These are phyloP conservation scores for Leuciscus idus DNA, from an alignment of 2,113 vertebrate species.

Conservation along the genomic window DNA sequence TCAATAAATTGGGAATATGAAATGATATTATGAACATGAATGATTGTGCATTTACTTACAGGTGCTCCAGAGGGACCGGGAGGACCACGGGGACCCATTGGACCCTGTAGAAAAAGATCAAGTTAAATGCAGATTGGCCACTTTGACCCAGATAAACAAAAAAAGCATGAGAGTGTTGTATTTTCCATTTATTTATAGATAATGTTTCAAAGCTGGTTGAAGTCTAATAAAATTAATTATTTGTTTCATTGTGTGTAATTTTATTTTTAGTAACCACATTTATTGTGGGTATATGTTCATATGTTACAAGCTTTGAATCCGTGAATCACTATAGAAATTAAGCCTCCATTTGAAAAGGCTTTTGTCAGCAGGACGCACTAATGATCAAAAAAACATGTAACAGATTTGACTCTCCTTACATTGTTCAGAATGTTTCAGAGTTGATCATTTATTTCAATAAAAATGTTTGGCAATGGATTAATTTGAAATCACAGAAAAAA, in stretches of 20 bases:
- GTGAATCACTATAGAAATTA: not conserved
- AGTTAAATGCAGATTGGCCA: constrained; percentile 3
- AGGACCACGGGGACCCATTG: constrained; percentile 94
- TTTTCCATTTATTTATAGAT: not conserved
- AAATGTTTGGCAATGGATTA: not conserved
- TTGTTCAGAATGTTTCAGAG: not conserved
- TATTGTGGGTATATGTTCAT: not conserved
- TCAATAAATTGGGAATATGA: not conserved
- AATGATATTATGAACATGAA: not conserved
- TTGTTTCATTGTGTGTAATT: not conserved
- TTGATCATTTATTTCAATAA: not conserved
- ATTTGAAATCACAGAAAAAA: too few relatives aligned
- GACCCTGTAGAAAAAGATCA: constrained; percentile 77
- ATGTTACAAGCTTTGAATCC: not conserved
- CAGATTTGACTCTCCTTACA: not conserved
- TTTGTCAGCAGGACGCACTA: not conserved
- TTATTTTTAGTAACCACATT: not conserved
- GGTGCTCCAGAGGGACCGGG: constrained; percentile 89
- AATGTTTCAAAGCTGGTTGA: not conserved
- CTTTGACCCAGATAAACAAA: not conserved
- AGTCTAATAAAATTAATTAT: not conserved
- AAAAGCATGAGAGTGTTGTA: not conserved
- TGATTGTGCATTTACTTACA: constrained; percentile 76
- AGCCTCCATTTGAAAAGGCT: not conserved
- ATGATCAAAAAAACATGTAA: not conserved